A percentile compares a stretch with the other conserved stretches of the same genome.
phyloP scores from a whole-genome alignment of 2,797 vertebrate genomes.

The Microctenopoma stevenorrisi region DNA sequence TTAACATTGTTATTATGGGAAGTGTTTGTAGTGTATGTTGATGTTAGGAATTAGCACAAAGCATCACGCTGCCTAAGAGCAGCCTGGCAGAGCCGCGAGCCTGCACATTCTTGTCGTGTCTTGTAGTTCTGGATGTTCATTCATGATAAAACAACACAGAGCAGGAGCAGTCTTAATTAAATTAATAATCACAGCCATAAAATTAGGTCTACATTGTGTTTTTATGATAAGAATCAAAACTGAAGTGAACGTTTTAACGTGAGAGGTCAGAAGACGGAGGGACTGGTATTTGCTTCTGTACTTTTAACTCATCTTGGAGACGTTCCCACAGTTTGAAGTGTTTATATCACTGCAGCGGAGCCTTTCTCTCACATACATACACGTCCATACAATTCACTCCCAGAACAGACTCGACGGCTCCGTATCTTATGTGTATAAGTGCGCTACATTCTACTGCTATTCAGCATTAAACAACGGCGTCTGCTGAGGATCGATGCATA shows the following conservation, averaged over 20 bases:
- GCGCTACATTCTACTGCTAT: slow-evolving; percentile 44
- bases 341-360: slow-evolving; percentile 5
- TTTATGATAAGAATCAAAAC: not conserved
- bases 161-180: no score
- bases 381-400: slow-evolving; percentile 27
- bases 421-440: slow-evolving; percentile 48
- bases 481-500: slow-evolving; percentile 51
- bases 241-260: not conserved
- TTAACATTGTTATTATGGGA: no score
- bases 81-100: no score
- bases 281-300: not conserved
- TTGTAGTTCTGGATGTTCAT: no score
- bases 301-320: not conserved
- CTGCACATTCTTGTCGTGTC: no score
- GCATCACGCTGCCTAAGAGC: no score
- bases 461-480: slow-evolving; percentile 57
- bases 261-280: not conserved
- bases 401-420: slow-evolving; percentile 23
- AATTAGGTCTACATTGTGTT: no score
- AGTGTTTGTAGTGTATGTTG: no score
- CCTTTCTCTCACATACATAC: slow-evolving; percentile 11
- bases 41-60: no score
- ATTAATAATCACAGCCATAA: no score
- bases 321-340: not conserved
- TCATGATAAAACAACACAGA: no score